These are phyloP conservation scores for Globodera rostochiensis DNA, from an alignment of 1,140 invertebrate species.

Conservation along the genomic window DNA sequence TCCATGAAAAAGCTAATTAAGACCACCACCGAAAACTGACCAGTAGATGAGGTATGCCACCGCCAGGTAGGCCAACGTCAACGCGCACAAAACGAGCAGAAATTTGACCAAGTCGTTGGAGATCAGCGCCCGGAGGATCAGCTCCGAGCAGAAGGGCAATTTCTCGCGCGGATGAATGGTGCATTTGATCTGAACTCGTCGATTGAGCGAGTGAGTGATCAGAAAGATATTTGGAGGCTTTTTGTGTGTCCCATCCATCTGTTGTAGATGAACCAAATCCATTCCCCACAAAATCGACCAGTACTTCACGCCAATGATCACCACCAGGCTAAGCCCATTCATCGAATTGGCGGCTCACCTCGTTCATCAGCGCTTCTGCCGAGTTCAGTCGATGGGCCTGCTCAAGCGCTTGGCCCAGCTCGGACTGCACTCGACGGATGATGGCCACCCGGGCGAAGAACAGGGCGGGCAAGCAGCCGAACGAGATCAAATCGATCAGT, in stretches of 20 bases:
- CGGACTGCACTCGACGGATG: slow-evolving; percentile 31
- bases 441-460: slow-evolving; percentile 33
- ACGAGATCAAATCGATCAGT: slow-evolving; percentile 47
- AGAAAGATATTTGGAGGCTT: no score
- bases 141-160: slow-evolving; percentile 50
- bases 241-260: no score
- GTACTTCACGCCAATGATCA: not conserved
- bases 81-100: slow-evolving; percentile 52
- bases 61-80: slow-evolving; percentile 55
- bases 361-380: slow-evolving; percentile 47
- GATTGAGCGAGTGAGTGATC: no score
- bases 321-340: no score
- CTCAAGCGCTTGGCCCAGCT: slow-evolving; percentile 23
- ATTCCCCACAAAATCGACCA: no score
- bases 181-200: slow-evolving; percentile 39
- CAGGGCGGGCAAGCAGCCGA: slow-evolving; percentile 41
- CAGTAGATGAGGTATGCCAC: slow-evolving; percentile 61
- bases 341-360: not conserved
- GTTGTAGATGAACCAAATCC: no score
- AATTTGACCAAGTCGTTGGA: slow-evolving; percentile 58
- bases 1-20: no score
- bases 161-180: slow-evolving; percentile 53
- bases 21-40: slow-evolving; percentile 23
- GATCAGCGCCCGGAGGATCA: slow-evolving; percentile 53
- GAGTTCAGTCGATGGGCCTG: slow-evolving; percentile 41